Percentiles rank a stretch among this genome's conserved stretches.
Conservation (phyloP, 2,113 vertebrate species). For the Melanerpes aurifrons region DNA sequence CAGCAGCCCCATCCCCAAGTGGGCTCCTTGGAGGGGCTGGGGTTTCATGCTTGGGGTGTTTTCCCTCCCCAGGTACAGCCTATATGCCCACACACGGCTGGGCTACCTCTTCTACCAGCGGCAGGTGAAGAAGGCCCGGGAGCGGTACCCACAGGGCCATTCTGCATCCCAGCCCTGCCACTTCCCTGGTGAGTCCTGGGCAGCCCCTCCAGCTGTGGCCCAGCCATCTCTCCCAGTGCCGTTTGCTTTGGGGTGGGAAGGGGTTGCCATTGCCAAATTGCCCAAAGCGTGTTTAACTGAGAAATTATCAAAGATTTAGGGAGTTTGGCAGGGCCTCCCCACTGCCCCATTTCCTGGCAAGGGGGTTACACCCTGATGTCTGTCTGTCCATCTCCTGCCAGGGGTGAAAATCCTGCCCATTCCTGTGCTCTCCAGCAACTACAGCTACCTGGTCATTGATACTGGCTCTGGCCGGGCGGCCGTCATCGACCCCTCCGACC, state of each 20-base stretch:
- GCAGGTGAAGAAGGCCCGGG: conserved; percentile 90
- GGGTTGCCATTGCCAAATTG: neutral
- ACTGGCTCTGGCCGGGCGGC: conserved; percentile 83
- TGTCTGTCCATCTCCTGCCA: conserved; percentile 28
- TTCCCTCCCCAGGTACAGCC: conserved; percentile 83
- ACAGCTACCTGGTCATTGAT: conserved; percentile 95
- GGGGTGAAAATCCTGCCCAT: conserved; percentile 95
- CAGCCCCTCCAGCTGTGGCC: accelerated
- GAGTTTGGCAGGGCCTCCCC: neutral
- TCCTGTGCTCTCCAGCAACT: conserved; percentile 93
- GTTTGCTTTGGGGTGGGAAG: neutral
- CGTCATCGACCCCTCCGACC: conserved; percentile 92
- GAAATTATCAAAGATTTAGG: neutral
- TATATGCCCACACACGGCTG: conserved; percentile 93
- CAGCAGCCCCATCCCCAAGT: neutral
- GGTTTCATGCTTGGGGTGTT: accelerated
- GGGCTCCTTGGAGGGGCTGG: neutral
- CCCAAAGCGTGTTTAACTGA: neutral
- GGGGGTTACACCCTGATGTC: neutral
- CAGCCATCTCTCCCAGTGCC: accelerated
- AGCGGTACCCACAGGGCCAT: conserved; percentile 90
- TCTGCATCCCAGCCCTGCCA: conserved; percentile 81
- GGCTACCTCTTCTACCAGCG: conserved; percentile 94
- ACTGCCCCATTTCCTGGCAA: accelerated
- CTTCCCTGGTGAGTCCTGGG: conserved; percentile 81